Evolutionary conservation across 2,888 invertebrate species (phyloP), one percentile per base, ranked within the genome.

Genomic region (Idaea straminata): DNA sequence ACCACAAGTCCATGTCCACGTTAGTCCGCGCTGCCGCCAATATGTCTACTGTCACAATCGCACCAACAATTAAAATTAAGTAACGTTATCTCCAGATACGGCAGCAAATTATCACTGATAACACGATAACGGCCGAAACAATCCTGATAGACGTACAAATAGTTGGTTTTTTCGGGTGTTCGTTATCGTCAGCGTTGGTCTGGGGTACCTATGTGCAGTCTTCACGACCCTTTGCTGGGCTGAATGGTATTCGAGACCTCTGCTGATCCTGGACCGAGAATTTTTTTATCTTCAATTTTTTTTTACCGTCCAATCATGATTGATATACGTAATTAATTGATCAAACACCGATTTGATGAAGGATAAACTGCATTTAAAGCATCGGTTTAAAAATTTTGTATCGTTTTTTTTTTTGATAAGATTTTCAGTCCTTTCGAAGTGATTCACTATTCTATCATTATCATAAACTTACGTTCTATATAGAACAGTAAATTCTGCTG

Each of bases 171-270:
- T 92, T 92, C 84, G 91, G 81, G 84, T 72, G 62, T 67, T 68
- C 69, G 72, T 74, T 82, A 87, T 83, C 87, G 91, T 92, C 92
- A 91, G 91, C 89, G 88, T 89, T 91, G 90, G 92, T 92, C 92
- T 91, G 89, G 93, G 91, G 92, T 92, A 89, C 91, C 92, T 81
- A 74, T 72, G 61, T 71, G 76, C 80, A 81, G 87, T 83, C 86
- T 25, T 78, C 76, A 67, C 77, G 71, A 78, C 83, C 82, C 77
- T 80, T 79, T 80, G 75, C 84, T 75, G 81, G 87, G 89, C 84
- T 85, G 86, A 81, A 75, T 84, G 93, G 93, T 93, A 93, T 93
- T 93, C 93, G 93, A 93, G 93, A 93, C 93, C 91, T 91, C 92
- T 93, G 92, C 93, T 93, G 93, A 93, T 92, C 92, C 90, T 90